Evolutionary conservation across 2,888 invertebrate genomes (phyloP).

Genomic region (Pollenia amentaria): DNA sequence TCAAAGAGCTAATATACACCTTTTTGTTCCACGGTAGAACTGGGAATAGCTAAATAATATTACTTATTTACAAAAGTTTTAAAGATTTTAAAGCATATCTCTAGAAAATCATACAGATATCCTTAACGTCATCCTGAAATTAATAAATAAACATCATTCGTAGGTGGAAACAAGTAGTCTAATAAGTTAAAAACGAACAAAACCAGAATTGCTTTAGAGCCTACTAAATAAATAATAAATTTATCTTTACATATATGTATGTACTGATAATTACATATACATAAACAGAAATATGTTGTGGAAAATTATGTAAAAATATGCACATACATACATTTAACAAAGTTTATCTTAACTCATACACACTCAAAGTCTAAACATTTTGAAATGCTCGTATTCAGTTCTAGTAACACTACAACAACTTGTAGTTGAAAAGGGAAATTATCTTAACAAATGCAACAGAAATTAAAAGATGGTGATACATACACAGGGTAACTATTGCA

Average conservation of each 20-base stretch:
- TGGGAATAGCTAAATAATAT: too few relatives aligned
- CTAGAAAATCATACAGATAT: too few relatives aligned
- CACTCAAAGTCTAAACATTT: background rate
- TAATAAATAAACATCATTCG: background rate
- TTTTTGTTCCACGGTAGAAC: too few relatives aligned
- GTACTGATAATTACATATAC: background rate
- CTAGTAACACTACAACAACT: background rate
- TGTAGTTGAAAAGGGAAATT: slow-evolving; percentile 3
- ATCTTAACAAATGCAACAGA: slow-evolving; percentile 33
- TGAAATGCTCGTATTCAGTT: too few relatives aligned
- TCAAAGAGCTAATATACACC: too few relatives aligned
- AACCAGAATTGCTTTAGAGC: background rate
- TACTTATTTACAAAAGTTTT: too few relatives aligned
- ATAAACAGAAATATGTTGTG: too few relatives aligned
- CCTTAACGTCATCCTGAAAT: too few relatives aligned
- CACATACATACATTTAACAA: background rate
- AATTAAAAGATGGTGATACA: background rate
- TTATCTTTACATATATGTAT: background rate
- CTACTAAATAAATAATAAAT: slow-evolving; percentile 16
- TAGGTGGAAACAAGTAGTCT: background rate
- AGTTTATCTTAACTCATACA: background rate
- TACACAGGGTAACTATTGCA: too few relatives aligned
- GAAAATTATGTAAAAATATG: background rate
- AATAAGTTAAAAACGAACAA: background rate
- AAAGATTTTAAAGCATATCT: too few relatives aligned